phyloP scores from a whole-genome alignment of 2,113 vertebrate species.

The Phrynosoma platyrhinos region DNA sequence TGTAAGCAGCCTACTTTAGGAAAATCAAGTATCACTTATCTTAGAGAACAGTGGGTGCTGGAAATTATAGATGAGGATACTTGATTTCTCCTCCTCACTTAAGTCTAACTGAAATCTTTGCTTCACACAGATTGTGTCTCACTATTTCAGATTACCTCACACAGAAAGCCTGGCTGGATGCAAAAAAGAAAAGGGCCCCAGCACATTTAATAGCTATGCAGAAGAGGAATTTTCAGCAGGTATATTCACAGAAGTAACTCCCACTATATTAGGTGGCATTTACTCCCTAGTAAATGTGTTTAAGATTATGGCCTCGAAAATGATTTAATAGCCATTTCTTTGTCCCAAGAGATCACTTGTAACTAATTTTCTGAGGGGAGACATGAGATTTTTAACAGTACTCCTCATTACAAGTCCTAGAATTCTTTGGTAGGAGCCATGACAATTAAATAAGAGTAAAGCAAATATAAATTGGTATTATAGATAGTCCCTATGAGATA shows the following conservation, averaged over 20 bases:
- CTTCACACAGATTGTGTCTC: not conserved
- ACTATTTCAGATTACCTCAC: not conserved
- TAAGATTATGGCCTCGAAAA: not conserved
- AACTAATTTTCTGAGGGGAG: not conserved
- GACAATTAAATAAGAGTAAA: not conserved
- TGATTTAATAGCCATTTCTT: not conserved
- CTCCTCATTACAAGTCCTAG: not conserved
- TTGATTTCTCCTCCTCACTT: constrained; percentile 35
- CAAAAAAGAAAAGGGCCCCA: not conserved
- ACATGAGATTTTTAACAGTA: not conserved
- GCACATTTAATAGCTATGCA: not conserved
- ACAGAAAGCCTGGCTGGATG: not conserved
- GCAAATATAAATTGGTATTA: not conserved
- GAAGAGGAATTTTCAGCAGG: not conserved
- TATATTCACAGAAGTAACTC: not conserved
- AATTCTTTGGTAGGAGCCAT: not conserved
- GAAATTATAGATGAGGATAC: constrained; percentile 44
- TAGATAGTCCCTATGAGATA: not conserved
- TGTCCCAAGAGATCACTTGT: not conserved
- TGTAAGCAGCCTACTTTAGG: constrained; percentile 5
- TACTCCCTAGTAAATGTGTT: not conserved
- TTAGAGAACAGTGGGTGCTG: constrained; percentile 46
- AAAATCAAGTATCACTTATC: constrained; percentile 20
- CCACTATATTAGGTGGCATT: not conserved
- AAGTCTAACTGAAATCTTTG: not conserved